Percentiles rank a stretch among this genome's conserved stretches.
Evolutionary conservation across 1,140 invertebrate genomes (phyloP).

Genomic region (Cepaea nemoralis): DNA sequence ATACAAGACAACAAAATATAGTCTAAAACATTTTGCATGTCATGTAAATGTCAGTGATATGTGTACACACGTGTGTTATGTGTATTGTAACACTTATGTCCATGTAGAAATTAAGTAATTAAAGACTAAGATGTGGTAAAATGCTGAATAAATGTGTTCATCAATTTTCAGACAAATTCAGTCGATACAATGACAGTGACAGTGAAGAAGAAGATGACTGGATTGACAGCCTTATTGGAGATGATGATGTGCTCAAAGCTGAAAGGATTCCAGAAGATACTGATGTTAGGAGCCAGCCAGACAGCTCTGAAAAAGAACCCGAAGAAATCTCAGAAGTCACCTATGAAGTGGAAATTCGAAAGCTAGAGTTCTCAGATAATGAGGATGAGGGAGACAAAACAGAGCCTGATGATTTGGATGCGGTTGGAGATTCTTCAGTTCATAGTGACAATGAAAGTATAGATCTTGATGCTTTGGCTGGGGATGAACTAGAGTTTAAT

Average conservation of each 20-base stretch:
- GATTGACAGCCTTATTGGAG: not conserved
- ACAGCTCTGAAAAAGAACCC: not conserved
- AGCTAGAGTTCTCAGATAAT: constrained; percentile 30
- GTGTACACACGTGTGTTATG: too few species aligned
- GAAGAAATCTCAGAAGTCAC: constrained; percentile 20
- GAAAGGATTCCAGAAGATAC: not conserved
- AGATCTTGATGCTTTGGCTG: constrained; percentile 37
- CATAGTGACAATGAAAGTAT: constrained; percentile 37
- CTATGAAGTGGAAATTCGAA: constrained; percentile 31
- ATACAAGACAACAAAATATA: too few species aligned
- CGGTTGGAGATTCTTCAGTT: not conserved
- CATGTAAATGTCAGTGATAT: too few species aligned
- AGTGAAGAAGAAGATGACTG: constrained; percentile 35
- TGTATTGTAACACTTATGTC: too few species aligned
- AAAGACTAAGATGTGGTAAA: not conserved
- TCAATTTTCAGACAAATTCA: constrained; percentile 36
- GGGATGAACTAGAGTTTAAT: constrained; percentile 3
- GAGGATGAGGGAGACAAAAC: constrained; percentile 11
- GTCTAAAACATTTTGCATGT: too few species aligned
- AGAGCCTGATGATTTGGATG: not conserved
- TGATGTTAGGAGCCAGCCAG: not conserved
- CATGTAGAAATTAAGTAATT: too few species aligned
- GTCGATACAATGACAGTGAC: constrained; percentile 36
- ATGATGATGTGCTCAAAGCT: not conserved
- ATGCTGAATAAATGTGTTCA: not conserved